Evolutionary conservation across 2,797 vertebrate genomes (phyloP), one percentile per base, ranked within the genome.

Genomic region (Crocodylus rhombifer): DNA sequence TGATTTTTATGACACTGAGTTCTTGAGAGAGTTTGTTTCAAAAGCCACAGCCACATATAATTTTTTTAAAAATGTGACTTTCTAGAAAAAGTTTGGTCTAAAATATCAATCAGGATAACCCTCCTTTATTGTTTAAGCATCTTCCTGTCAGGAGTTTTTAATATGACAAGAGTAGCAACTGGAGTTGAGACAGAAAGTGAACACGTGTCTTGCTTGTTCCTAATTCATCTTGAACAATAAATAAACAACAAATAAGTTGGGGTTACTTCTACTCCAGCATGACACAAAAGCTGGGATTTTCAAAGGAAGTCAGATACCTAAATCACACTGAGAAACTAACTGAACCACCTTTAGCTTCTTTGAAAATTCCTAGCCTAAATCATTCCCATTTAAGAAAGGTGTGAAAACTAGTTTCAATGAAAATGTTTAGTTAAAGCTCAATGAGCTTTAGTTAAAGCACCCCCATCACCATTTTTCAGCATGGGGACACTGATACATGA

Each of bases 121-220:
- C 64, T 61, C 73, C 20, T 23, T 21, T 20, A 63, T 3, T 14
- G 0, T 26, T 28, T 30, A 73, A 73, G 26, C 36, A 2, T 36
- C 20, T 16, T 79, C 20, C 76, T 30, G 12, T 6, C 74, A 7
- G 42, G 9, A 10, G 9, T 42, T 6, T 2, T 21, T 2, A 0
- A 71, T 5, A 64, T 1, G 28, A 1, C 0, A 62, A 10, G 82
- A 9, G 28, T 69, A 55, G 0, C 2, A 30, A 1, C 25, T 0
- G 4, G 16, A 23, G 51, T 56, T 6, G 84, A 76, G 69, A 14
- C 0, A 7, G 63, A 0, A 69, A 30, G 36, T 3, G 55, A 77
- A 2, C 14, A 4, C 10, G 42, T 10, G 56, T 6, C 56, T 51
- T 71, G 7, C 25, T 0, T 1, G 10, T 1, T 30, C 63, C 25